Base-by-base conservation (phyloP, 2,113 vertebrate species). In the Antigone vipio region DNA sequence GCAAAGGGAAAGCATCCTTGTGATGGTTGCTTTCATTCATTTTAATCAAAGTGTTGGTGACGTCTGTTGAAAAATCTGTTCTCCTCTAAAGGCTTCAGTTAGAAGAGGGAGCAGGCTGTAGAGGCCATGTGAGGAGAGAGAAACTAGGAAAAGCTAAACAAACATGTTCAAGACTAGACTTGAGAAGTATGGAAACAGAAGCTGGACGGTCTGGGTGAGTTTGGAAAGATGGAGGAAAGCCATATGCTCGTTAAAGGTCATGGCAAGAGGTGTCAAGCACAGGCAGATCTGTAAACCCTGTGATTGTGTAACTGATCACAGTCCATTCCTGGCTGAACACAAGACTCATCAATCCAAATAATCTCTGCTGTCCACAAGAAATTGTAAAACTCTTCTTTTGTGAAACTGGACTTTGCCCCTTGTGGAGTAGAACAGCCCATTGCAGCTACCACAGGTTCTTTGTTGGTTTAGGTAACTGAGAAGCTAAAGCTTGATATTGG, bases 161-260 rank as follows among this genome's bases (percentile, higher is more conserved):
- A 72, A 76, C 17, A 38, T 30, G 32, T 6, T 44, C 20, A 56
- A 60, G 63, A 69, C 23, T 34, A 66, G 40, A 10, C 19, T 85
- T 86, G 45, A 59, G n/a, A 44, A 20, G 10, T 56, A 5, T n/a
- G 47, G 50, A 60, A 72, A 44, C 26, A 59, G 52, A n/a, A 59
- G 4, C 15, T 63, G 60, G 17, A 32, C 11, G 35, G 22, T 20
- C 49, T 83, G 38, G 13, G 2, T 58, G 69, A 62, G 30, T 73
- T 68, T 60, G 27, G 53, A 53, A 75, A 63, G 74, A 62, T 40
- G 12, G 17, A 74, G 24, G 16, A 81, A 66, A 76, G 26, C 11
- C 1, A 0, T 29, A 4, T 21, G 7, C 13, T 76, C 6, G 0
- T 35, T 64, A 62, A 86, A 89, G 45, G 24, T 69, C 24, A 5